phyloP scores from a whole-genome alignment of 2,888 invertebrate species.

The Pomacea canaliculata region DNA sequence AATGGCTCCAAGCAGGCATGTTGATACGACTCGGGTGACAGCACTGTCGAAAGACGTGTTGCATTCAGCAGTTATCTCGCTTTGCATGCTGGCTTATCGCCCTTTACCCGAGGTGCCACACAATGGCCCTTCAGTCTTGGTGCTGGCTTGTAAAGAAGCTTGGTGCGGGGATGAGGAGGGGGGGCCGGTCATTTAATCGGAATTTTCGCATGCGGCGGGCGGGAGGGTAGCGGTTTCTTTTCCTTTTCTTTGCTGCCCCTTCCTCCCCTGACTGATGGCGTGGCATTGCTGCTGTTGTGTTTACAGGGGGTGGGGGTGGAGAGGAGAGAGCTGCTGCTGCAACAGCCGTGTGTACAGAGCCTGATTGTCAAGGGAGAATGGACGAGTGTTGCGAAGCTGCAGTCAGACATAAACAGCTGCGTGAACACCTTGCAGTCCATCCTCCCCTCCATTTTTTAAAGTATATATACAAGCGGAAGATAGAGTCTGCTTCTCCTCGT shows the following conservation, averaged over 20 bases:
- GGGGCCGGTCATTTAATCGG: neutral
- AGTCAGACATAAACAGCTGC: neutral
- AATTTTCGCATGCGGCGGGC: neutral
- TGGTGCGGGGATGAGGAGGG: neutral
- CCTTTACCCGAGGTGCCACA: constrained; percentile 10
- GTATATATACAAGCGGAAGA: neutral
- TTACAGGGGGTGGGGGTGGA: neutral
- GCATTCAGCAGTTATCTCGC: constrained; percentile 18
- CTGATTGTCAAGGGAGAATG: too few species aligned
- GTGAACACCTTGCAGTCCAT: constrained; percentile 1
- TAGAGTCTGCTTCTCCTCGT: too few species aligned
- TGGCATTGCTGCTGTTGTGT: constrained; percentile 1
- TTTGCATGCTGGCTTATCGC: constrained; percentile 20
- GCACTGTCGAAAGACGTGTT: constrained; percentile 15
- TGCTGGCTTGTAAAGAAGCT: too few species aligned
- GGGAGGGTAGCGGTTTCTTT: neutral
- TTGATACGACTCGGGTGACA: neutral
- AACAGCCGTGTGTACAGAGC: too few species aligned
- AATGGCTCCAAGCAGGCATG: neutral
- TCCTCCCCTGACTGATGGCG: neutral
- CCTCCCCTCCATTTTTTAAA: neutral
- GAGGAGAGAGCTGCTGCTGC: too few species aligned
- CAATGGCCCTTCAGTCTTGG: constrained; percentile 12
- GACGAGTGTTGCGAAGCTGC: neutral
- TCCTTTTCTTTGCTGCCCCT: neutral